These are phyloP conservation scores for Prochilodus magdalenae DNA, from an alignment of 2,113 vertebrate genomes.

Conservation along the genomic window DNA sequence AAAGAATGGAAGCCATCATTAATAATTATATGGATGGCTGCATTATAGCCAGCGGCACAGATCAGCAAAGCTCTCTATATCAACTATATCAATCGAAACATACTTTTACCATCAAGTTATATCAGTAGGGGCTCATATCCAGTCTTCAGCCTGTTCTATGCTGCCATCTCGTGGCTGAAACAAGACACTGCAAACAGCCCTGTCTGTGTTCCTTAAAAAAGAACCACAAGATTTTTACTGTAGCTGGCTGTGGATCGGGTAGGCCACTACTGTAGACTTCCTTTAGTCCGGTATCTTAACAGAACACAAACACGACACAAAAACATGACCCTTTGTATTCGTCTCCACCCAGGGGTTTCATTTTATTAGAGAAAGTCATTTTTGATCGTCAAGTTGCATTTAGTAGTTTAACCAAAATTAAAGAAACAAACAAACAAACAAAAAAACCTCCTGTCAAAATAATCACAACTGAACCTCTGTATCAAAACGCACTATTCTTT, in stretches of 20 bases:
- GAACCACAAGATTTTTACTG: neutral
- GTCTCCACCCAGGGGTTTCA: conserved; percentile 48
- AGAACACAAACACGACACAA: neutral
- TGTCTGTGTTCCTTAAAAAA: neutral
- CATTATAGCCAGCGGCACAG: no score
- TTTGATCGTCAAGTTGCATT: conserved; percentile 57
- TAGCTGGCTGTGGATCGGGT: no score
- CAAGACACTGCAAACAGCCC: neutral
- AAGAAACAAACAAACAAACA: conserved; percentile 53
- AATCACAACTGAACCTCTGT: conserved; percentile 47
- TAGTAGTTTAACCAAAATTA: conserved; percentile 60
- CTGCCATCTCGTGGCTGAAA: conserved; percentile 26
- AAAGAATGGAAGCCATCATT: no score
- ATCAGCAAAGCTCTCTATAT: no score
- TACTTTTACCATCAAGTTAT: no score
- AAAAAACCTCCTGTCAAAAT: conserved; percentile 49
- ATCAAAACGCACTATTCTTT: conserved; percentile 40
- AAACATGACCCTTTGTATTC: neutral
- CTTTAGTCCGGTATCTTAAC: neutral
- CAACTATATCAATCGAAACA: no score
- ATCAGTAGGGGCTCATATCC: no score
- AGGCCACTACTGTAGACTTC: neutral
- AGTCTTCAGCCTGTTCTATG: neutral
- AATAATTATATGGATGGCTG: no score
- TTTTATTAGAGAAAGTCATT: conserved; percentile 76